Evolutionary conservation across 2,888 invertebrate species (phyloP).

Genomic region (Germaria angustata): DNA sequence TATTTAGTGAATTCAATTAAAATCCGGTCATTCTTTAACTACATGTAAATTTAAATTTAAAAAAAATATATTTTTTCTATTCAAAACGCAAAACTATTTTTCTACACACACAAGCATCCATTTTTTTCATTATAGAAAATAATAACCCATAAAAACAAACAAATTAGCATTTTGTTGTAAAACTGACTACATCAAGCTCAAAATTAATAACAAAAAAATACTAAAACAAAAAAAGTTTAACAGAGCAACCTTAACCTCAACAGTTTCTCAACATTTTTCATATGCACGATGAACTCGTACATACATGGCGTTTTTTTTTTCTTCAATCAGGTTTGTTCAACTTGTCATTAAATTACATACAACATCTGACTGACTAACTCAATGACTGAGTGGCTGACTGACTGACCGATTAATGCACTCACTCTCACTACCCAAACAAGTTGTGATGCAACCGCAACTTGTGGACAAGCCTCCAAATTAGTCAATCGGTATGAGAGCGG

Average conservation of each 20-base stretch:
- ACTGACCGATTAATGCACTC: background rate
- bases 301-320: conserved; percentile 5
- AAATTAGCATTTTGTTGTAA: background rate
- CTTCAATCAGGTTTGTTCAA: conserved; percentile 29
- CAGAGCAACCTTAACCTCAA: conserved; percentile 47
- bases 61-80: too few relatives aligned
- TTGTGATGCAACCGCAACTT: conserved; percentile 12
- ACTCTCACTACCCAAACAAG: background rate
- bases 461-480: conserved; percentile 49
- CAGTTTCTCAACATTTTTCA: background rate
- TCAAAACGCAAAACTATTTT: too few relatives aligned
- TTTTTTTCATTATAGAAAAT: background rate
- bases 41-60: background rate
- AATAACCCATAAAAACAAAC: background rate
- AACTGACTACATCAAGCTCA: background rate
- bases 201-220: background rate
- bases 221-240: background rate
- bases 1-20: background rate
- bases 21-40: background rate
- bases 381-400: background rate
- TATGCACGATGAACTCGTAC: background rate
- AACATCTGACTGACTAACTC: background rate
- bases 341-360: background rate
- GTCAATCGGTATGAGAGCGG: background rate
- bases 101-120: background rate